Conservation (phyloP, 2,888 invertebrate genomes). For the Mamestra brassicae region DNA sequence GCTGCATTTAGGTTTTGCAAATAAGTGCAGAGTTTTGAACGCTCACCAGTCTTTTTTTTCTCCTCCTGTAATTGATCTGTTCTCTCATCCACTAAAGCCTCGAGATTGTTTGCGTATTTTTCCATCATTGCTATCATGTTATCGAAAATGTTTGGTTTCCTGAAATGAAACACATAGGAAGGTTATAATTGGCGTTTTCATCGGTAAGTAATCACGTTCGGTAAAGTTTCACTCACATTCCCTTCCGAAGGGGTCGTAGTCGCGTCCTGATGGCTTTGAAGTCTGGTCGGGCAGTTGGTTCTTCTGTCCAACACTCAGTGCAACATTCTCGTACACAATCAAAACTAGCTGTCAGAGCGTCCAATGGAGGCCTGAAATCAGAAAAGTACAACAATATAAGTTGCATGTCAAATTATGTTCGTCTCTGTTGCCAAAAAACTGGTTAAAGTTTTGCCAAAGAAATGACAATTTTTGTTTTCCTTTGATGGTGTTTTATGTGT, state of each 20-base stretch:
- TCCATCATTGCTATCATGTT: slow-evolving; percentile 99
- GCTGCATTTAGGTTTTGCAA: not conserved
- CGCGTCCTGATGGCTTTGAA: slow-evolving; percentile 95
- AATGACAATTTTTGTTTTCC: not conserved
- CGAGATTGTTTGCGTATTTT: slow-evolving; percentile 98
- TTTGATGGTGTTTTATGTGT: not conserved
- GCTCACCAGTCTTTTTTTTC: slow-evolving; percentile 97
- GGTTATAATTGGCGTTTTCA: not conserved
- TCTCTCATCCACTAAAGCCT: slow-evolving; percentile 97
- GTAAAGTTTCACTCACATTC: slow-evolving; percentile 93
- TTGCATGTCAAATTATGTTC: not conserved
- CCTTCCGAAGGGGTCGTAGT: slow-evolving; percentile 95
- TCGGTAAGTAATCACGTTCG: not conserved
- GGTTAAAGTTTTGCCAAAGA: not conserved
- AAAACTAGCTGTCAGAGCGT: slow-evolving; percentile 95
- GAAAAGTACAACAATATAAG: not conserved
- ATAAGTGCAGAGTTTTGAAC: not conserved
- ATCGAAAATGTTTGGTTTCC: slow-evolving; percentile 98
- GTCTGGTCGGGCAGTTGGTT: slow-evolving; percentile 95
- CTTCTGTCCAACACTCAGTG: slow-evolving; percentile 97
- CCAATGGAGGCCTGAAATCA: slow-evolving; percentile 93
- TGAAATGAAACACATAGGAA: slow-evolving; percentile 75
- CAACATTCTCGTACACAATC: slow-evolving; percentile 96
- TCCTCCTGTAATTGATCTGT: slow-evolving; percentile 98
- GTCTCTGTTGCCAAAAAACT: not conserved